These are phyloP conservation scores for Campoletis sonorensis DNA, from an alignment of 1,140 invertebrate genomes.

Conservation along the genomic window DNA sequence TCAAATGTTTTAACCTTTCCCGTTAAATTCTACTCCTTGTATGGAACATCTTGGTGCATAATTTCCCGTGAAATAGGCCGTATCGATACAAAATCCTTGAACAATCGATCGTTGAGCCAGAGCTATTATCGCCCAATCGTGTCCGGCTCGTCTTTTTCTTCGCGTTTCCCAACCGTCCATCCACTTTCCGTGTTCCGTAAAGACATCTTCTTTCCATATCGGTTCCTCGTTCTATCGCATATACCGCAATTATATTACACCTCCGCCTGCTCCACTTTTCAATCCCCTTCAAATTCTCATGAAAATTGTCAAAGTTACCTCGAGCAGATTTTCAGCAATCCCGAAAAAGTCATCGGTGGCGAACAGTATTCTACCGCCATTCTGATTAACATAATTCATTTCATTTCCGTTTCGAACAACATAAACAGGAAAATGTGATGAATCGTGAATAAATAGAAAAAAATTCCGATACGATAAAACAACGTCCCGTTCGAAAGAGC, in stretches of 20 bases:
- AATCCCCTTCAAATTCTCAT: constrained; percentile 9
- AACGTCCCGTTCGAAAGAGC: too few relatives aligned
- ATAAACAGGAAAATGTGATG: not conserved
- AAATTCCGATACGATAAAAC: too few relatives aligned
- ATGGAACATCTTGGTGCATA: constrained; percentile 81
- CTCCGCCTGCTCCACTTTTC: too few relatives aligned
- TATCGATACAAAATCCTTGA: constrained; percentile 80
- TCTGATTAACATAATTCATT: constrained; percentile 64
- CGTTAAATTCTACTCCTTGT: constrained; percentile 75
- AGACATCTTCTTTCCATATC: constrained; percentile 79
- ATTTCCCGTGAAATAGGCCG: constrained; percentile 83
- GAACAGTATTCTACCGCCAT: constrained; percentile 80
- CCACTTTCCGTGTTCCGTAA: constrained; percentile 83
- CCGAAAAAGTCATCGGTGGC: constrained; percentile 85
- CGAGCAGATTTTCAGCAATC: constrained; percentile 81
- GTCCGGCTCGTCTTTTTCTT: constrained; percentile 79
- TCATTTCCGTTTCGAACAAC: not conserved
- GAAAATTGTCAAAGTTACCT: constrained; percentile 64
- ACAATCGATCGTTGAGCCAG: constrained; percentile 79
- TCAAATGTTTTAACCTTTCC: constrained; percentile 34
- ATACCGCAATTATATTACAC: not conserved
- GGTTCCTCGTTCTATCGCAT: constrained; percentile 73
- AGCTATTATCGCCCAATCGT: constrained; percentile 83
- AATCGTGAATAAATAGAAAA: too few relatives aligned
- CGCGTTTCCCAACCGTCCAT: constrained; percentile 86